phyloP scores from a whole-genome alignment of 2,113 vertebrate genomes.

The Ailurus styani region DNA sequence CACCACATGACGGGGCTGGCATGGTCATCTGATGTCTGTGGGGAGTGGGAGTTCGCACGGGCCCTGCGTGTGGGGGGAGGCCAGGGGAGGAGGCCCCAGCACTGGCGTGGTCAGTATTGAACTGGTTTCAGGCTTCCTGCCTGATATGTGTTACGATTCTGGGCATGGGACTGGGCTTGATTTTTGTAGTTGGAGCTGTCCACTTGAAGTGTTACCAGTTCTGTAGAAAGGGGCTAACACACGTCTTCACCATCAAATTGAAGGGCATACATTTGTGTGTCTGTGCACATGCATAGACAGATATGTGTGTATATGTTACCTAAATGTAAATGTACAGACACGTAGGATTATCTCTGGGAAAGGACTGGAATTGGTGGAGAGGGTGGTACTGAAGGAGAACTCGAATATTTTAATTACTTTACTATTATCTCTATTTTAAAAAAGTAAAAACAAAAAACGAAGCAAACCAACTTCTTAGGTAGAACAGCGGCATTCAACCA shows the following conservation, averaged over 20 bases:
- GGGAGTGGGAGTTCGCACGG: not conserved
- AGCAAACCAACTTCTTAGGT: not conserved
- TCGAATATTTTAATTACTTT: not conserved
- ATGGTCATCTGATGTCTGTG: not conserved
- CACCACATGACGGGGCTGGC: not conserved
- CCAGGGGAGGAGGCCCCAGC: not conserved
- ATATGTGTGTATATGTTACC: accelerated
- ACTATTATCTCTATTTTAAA: not conserved
- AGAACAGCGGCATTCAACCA: not conserved
- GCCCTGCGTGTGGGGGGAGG: not conserved
- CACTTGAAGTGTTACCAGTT: accelerated
- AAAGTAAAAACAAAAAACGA: not conserved
- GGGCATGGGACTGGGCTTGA: not conserved
- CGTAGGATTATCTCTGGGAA: not conserved
- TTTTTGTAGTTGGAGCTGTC: not conserved
- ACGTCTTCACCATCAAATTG: not conserved
- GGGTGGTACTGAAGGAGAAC: not conserved
- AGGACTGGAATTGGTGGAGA: not conserved
- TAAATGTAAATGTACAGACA: not conserved
- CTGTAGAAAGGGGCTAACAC: not conserved
- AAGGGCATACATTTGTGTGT: not conserved
- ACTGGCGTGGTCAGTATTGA: accelerated
- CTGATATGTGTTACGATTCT: not conserved
- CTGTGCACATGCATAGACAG: too few relatives aligned
- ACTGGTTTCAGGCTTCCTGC: not conserved